These are phyloP conservation scores for Euphydryas editha DNA, from an alignment of 2,888 invertebrate species.

Conservation along the genomic window DNA sequence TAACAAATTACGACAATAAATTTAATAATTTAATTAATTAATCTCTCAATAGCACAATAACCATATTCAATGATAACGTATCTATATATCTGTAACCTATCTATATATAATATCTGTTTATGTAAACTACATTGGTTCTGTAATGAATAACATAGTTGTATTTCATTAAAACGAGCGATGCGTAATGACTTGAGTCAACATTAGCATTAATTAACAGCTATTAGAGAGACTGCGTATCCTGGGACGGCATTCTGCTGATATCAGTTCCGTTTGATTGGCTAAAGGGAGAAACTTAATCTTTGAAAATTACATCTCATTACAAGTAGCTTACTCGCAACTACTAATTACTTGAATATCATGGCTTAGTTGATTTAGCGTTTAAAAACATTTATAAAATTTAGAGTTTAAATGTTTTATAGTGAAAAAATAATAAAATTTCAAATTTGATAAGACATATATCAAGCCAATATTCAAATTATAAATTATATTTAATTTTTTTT, in stretches of 20 bases:
- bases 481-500: too few species aligned
- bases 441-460: too few species aligned
- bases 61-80: slow-evolving; percentile 15
- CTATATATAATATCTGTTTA: too few species aligned
- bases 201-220: slow-evolving; percentile 59
- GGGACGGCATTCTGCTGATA: slow-evolving; percentile 51
- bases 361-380: too few species aligned
- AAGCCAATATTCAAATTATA: too few species aligned
- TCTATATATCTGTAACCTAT: too few species aligned
- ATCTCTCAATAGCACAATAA: not conserved
- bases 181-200: slow-evolving; percentile 48
- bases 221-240: slow-evolving; percentile 58
- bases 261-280: slow-evolving; percentile 61
- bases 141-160: slow-evolving; percentile 23
- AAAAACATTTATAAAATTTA: too few species aligned
- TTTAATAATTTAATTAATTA: too few species aligned
- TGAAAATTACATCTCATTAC: slow-evolving; percentile 46
- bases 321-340: too few species aligned
- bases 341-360: too few species aligned
- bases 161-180: slow-evolving; percentile 28
- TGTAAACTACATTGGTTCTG: slow-evolving; percentile 19
- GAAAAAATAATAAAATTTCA: too few species aligned
- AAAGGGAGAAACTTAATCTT: slow-evolving; percentile 66
- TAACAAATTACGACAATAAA: not conserved
- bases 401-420: too few species aligned